These are phyloP conservation scores for Hydrophis major DNA, from an alignment of 2,797 vertebrate genomes.

Conservation along the genomic window DNA sequence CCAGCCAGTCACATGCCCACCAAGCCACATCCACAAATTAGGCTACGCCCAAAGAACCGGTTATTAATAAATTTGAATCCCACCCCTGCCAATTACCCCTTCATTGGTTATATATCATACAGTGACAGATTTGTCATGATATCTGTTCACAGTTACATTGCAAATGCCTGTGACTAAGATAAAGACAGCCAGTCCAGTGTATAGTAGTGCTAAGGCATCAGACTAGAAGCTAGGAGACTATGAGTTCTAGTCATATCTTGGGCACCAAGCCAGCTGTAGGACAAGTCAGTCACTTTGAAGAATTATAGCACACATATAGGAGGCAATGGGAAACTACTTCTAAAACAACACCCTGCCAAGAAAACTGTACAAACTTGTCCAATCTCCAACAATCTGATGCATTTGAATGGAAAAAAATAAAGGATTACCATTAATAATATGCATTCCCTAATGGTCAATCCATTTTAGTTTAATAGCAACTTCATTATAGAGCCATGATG, in stretches of 20 bases:
- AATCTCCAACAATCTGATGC: neutral
- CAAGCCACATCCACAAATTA: too few relatives aligned
- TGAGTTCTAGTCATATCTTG: neutral
- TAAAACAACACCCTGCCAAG: neutral
- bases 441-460: slow-evolving; percentile 62
- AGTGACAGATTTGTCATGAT: neutral
- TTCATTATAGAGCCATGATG: slow-evolving; percentile 53
- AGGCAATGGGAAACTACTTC: neutral
- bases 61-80: too few relatives aligned
- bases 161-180: neutral
- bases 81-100: neutral
- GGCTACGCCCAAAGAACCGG: too few relatives aligned
- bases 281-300: neutral
- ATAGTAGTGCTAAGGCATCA: too few relatives aligned
- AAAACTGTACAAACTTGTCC: neutral
- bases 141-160: neutral
- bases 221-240: too few relatives aligned
- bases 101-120: neutral
- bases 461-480: slow-evolving; percentile 58
- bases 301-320: neutral
- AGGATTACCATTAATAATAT: slow-evolving; percentile 40
- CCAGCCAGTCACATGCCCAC: too few relatives aligned
- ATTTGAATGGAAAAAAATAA: neutral
- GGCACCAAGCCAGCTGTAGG: too few relatives aligned
- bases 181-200: neutral